These are phyloP conservation scores for Carassius gibelio DNA, from an alignment of 2,113 vertebrate genomes.

Conservation along the genomic window DNA sequence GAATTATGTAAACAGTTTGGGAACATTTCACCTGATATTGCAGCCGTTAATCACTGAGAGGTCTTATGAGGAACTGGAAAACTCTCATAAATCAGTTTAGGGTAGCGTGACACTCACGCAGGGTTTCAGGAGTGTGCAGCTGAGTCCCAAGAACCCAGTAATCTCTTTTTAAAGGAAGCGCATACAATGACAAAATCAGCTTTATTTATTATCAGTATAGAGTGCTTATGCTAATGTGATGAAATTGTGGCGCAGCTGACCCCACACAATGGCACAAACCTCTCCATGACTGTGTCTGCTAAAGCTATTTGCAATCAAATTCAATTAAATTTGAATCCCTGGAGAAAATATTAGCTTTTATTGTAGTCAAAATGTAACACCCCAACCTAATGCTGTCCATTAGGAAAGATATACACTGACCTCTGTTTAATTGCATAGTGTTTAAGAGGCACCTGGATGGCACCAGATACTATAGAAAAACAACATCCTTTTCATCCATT, in stretches of 20 bases:
- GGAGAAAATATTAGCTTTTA: slow-evolving; percentile 23
- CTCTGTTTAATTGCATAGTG: slow-evolving; percentile 7
- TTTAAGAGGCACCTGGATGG: slow-evolving; percentile 17
- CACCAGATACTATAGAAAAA: background rate
- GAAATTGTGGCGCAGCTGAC: slow-evolving; percentile 44
- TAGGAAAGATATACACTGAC: slow-evolving; percentile 30
- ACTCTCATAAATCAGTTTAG: slow-evolving; percentile 69
- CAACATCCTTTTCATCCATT: background rate
- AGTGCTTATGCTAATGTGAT: slow-evolving; percentile 44
- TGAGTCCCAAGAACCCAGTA: slow-evolving; percentile 46
- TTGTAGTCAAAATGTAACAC: background rate
- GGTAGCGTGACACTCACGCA: slow-evolving; percentile 31
- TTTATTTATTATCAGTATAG: slow-evolving; percentile 52
- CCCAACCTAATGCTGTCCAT: background rate
- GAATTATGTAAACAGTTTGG: slow-evolving; percentile 74
- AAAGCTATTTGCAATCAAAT: slow-evolving; percentile 25
- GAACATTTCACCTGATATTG: slow-evolving; percentile 70
- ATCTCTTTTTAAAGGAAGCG: slow-evolving; percentile 44
- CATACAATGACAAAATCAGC: slow-evolving; percentile 41
- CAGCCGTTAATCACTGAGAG: slow-evolving; percentile 72
- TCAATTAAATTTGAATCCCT: slow-evolving; percentile 16
- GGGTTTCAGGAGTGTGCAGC: slow-evolving; percentile 41
- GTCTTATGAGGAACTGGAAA: slow-evolving; percentile 66
- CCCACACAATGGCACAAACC: slow-evolving; percentile 18
- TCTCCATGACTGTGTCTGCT: background rate